These are phyloP conservation scores for Tachysurus vachellii DNA, from an alignment of 2,113 vertebrate genomes.

Conservation along the genomic window DNA sequence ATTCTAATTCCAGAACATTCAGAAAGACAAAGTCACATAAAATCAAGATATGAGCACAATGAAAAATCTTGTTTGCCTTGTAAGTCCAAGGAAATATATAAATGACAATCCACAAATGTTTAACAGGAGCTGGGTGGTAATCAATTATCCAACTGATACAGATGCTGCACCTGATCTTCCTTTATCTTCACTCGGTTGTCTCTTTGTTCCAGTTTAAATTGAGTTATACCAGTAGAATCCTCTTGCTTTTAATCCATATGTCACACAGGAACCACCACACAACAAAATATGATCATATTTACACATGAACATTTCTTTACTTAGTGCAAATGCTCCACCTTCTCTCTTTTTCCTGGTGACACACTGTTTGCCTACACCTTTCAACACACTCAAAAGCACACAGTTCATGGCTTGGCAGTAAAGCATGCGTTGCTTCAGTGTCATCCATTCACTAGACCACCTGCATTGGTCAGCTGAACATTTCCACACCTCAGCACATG, in stretches of 20 bases:
- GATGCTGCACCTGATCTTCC: too few relatives aligned
- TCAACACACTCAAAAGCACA: slow-evolving; percentile 31
- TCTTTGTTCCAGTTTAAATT: slow-evolving; percentile 15
- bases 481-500: not conserved
- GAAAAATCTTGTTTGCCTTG: slow-evolving; percentile 8
- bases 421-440: not conserved
- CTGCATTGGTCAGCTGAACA: not conserved
- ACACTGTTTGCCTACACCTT: slow-evolving; percentile 38
- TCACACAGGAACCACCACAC: not conserved
- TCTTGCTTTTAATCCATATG: slow-evolving; percentile 24
- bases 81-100: slow-evolving; percentile 5
- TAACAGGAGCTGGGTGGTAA: not conserved
- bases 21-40: slow-evolving; percentile 20
- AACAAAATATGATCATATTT: not conserved
- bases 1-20: slow-evolving; percentile 32
- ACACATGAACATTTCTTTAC: not conserved
- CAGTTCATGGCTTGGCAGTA: not conserved
- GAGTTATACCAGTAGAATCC: slow-evolving; percentile 10
- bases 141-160: not conserved
- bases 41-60: slow-evolving; percentile 13
- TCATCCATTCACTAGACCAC: not conserved
- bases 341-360: slow-evolving; percentile 31
- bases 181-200: slow-evolving; percentile 4
- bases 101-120: not conserved
- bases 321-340: slow-evolving; percentile 37